These are phyloP conservation scores for Bovichtus variegatus DNA, from an alignment of 2,797 vertebrate genomes.

Conservation along the genomic window DNA sequence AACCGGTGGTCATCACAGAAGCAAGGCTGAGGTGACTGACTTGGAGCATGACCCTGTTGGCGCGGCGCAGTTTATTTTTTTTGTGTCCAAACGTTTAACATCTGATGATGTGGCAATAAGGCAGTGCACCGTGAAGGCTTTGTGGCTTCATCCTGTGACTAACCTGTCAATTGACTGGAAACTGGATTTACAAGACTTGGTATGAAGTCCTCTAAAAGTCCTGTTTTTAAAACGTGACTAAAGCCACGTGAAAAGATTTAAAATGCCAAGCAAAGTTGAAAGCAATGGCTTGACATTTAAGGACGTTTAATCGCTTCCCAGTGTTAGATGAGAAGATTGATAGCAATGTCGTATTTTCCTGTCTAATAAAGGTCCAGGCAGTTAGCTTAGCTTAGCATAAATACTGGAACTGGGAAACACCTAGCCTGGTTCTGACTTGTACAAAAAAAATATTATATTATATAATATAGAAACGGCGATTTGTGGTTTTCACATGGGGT, in stretches of 20 bases:
- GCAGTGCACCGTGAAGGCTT: background rate
- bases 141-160: conserved; percentile 10
- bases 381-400: no score
- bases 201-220: background rate
- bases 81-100: background rate
- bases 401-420: background rate
- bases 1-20: background rate
- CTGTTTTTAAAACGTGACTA: conserved; percentile 6
- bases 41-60: background rate
- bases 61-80: conserved; percentile 2
- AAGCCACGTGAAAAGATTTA: background rate
- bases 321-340: background rate
- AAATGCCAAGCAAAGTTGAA: background rate
- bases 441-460: no score
- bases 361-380: no score
- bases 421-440: background rate
- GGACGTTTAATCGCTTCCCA: background rate
- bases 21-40: background rate
- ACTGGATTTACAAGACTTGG: conserved; percentile 6
- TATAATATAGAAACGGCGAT: no score
- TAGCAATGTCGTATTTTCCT: no score
- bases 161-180: background rate
- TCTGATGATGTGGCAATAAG: background rate
- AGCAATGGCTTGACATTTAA: background rate
- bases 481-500: no score